Base-by-base conservation (phyloP, 2,113 vertebrate species). In the Equus przewalskii region DNA sequence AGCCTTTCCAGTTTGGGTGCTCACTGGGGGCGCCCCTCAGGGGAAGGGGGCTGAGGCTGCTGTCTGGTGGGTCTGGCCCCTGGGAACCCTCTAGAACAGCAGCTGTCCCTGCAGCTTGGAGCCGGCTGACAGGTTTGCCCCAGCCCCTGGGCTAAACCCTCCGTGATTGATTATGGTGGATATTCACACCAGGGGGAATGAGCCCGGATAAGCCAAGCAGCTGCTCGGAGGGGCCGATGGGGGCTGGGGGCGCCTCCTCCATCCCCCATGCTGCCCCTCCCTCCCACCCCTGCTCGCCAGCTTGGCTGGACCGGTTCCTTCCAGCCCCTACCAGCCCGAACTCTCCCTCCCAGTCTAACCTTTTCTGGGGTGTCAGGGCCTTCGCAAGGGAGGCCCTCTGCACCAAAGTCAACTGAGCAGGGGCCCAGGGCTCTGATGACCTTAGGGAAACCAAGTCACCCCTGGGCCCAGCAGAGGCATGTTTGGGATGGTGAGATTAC, bases 81-180 rank as follows among this genome's bases (percentile, higher is more conserved):
- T 30, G 95, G 84, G 86, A 80, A 46, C 51, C 64, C 76, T 78
- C 36, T 3, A 21, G 33, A 51, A 41, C 3, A 82, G 81, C 98
- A 97, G 94, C 97, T 98, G 97, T 96, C 97, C 73, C 89, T 85
- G 91, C 82, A 67, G 78, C 83, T 54, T 67, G 36, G 81, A 93
- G 82, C n/a, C 0, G 28, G 70, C 88, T 95, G 97, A 89, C 93
- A 89, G 92, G 76, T 72, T 54, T 13, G 49, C 67, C 33, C 33
- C 0, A 4, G 41, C 22, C 87, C 75, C 92, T 1, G 18, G 54
- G 85, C 78, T 80, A 28, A 87, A 46, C 82, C 56, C 33, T 54
- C 75, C 51, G 4, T 14, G 97, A 96, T 88, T 69, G 91, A 96
- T 98, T 28, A 85, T 6, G 24, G 80, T 60, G 81, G 92, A 10